Evolutionary conservation across 2,797 vertebrate species (phyloP).

Genomic region (Otolemur crassicaudatus): DNA sequence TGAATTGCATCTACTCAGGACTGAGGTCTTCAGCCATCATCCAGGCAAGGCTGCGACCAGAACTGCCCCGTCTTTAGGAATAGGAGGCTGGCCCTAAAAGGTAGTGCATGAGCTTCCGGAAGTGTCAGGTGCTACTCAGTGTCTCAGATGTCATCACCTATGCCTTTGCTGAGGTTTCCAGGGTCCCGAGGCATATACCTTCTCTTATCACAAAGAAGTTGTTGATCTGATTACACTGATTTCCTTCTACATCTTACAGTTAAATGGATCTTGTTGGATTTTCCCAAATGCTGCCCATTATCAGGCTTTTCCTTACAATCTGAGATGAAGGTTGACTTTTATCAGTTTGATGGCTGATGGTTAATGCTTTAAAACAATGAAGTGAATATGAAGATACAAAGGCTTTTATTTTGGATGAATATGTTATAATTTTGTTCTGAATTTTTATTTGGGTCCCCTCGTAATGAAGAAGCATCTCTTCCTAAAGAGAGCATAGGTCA

Average conservation of each 20-base stretch:
- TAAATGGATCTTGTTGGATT: neutral
- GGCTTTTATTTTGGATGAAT: constrained; percentile 6
- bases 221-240: neutral
- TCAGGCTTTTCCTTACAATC: neutral
- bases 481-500: neutral
- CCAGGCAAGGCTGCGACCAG: neutral
- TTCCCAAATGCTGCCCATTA: neutral
- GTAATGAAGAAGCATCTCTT: neutral
- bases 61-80: neutral
- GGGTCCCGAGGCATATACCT: neutral
- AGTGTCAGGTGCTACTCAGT: neutral
- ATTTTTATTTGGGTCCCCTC: neutral
- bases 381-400: neutral
- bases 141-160: neutral
- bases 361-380: neutral
- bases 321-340: neutral
- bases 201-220: neutral
- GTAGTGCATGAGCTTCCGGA: neutral
- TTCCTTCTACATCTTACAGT: neutral
- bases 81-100: neutral
- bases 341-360: neutral
- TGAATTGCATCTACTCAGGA: neutral
- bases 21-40: neutral
- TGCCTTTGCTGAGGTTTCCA: accelerated
- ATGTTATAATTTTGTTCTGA: neutral